A percentile compares a stretch with the other conserved stretches of the same genome.
phyloP scores from a whole-genome alignment of 1,140 invertebrate genomes.

The Drosophila busckii region DNA sequence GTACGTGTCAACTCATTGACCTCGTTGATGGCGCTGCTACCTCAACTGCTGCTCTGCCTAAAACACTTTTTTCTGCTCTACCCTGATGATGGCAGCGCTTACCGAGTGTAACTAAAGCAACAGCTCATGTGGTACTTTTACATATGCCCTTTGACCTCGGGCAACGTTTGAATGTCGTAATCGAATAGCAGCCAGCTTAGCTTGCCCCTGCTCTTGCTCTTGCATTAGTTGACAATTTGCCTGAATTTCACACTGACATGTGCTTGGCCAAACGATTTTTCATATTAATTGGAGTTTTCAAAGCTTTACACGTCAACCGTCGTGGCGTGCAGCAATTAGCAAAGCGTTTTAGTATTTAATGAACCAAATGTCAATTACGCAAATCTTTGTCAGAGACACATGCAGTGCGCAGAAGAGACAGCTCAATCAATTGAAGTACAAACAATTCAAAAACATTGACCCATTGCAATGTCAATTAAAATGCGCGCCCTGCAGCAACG shows the following conservation, averaged over 20 bases:
- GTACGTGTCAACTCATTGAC: constrained; percentile 46
- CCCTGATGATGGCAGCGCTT: constrained; percentile 1
- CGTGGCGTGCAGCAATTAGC: constrained; percentile 21
- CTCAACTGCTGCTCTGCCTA: constrained; percentile 1
- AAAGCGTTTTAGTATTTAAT: constrained; percentile 10
- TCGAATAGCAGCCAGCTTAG: constrained; percentile 25
- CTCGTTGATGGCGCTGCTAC: constrained; percentile 22
- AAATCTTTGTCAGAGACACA: constrained; percentile 17
- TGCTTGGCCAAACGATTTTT: too few species aligned
- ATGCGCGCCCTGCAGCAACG: constrained; percentile 13
- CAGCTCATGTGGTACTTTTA: neutral
- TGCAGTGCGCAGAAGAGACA: constrained; percentile 1
- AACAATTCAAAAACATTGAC: constrained; percentile 43
- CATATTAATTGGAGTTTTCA: too few species aligned
- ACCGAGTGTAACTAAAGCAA: neutral
- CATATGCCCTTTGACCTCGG: constrained; percentile 14
- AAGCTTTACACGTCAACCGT: constrained; percentile 7
- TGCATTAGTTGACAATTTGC: too few species aligned
- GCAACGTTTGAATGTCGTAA: constrained; percentile 31
- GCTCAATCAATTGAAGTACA: constrained; percentile 33
- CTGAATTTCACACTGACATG: too few species aligned
- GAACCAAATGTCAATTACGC: constrained; percentile 20
- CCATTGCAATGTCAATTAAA: constrained; percentile 56
- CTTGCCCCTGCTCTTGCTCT: too few species aligned
- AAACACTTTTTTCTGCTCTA: neutral